Evolutionary conservation across 2,113 vertebrate species (phyloP).

Genomic region (Gallinago undulata): DNA sequence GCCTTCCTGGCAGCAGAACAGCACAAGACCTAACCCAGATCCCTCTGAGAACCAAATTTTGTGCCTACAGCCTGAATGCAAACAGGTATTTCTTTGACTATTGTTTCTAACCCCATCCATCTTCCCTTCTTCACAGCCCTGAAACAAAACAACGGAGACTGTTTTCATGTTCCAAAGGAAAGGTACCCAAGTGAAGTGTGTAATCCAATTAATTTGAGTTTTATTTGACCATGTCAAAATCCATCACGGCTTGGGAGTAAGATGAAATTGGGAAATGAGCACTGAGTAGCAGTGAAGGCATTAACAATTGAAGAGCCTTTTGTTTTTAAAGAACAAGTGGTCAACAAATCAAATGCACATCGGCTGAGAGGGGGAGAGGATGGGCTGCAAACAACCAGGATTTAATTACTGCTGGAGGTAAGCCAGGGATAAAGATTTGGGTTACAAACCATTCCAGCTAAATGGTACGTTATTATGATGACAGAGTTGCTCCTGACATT

Average conservation of each 20-base stretch:
- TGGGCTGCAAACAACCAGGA: neutral
- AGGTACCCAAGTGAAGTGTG: conserved; percentile 62
- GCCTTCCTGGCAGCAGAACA: neutral
- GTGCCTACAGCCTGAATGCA: neutral
- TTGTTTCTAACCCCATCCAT: neutral
- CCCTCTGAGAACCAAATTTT: neutral
- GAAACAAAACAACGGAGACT: conserved; percentile 28
- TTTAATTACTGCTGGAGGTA: conserved; percentile 13
- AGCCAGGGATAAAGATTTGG: neutral
- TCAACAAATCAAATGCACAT: neutral
- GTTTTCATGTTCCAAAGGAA: conserved; percentile 29
- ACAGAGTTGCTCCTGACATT: neutral
- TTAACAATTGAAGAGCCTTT: conserved; percentile 22
- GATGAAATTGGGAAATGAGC: conserved; percentile 34
- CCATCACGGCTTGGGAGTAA: conserved; percentile 1
- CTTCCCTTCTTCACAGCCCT: neutral
- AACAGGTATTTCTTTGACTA: conserved; percentile 13
- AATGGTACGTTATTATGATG: neutral
- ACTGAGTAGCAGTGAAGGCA: neutral
- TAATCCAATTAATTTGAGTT: conserved; percentile 68
- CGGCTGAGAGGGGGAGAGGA: neutral
- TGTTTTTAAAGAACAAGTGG: neutral
- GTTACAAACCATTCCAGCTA: conserved; percentile 13
- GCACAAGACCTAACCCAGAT: neutral
- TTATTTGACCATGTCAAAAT: conserved; percentile 60